Evolutionary conservation across 2,113 vertebrate species (phyloP).

Genomic region (Panurus biarmicus): DNA sequence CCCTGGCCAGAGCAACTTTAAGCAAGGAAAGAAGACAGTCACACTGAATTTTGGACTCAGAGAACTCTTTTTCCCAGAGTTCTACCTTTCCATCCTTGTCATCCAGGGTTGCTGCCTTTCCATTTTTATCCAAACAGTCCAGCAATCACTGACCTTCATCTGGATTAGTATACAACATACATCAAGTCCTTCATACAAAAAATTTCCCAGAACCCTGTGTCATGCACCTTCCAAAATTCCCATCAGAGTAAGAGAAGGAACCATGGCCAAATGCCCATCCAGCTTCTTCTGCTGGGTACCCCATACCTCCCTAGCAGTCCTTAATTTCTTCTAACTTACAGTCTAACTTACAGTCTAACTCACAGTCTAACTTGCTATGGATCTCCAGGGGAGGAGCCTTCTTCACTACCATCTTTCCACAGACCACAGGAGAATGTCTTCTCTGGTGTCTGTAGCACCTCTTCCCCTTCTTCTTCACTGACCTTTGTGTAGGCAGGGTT

Average conservation of each 20-base stretch:
- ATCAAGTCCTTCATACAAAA: not conserved
- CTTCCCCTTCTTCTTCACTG: not conserved
- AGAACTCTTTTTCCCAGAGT: not conserved
- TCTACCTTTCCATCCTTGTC: not conserved
- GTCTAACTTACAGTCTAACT: not conserved
- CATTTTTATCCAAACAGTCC: not conserved
- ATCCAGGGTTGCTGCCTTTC: not conserved
- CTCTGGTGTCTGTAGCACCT: not conserved
- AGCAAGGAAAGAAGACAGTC: not conserved
- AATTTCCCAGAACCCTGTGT: not conserved
- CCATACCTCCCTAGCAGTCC: not conserved
- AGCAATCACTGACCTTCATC: not conserved
- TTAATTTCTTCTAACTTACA: not conserved
- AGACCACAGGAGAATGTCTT: not conserved
- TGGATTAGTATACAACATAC: not conserved
- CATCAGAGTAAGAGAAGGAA: not conserved
- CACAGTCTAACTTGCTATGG: not conserved
- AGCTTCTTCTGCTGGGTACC: not conserved
- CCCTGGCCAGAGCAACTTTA: not conserved
- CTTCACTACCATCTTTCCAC: not conserved
- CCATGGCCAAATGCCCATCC: not conserved
- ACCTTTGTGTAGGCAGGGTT: not conserved
- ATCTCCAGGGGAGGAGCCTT: not conserved
- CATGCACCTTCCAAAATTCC: not conserved
- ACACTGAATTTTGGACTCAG: not conserved